phyloP scores from a whole-genome alignment of 2,888 invertebrate species.

The Imbricaverruca yamaguchii region DNA sequence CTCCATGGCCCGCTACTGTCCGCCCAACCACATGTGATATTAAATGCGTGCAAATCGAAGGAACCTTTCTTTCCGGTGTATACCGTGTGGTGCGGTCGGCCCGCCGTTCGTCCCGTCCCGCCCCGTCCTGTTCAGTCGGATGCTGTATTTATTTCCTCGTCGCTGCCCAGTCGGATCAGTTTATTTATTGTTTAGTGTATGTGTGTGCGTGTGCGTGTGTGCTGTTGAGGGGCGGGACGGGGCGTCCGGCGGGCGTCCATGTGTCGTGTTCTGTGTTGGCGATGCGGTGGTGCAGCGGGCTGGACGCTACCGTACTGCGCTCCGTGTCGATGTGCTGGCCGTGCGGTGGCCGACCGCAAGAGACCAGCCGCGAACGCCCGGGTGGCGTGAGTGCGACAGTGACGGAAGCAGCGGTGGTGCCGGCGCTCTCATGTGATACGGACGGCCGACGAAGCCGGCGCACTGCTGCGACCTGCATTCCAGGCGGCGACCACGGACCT shows the following conservation, averaged over 20 bases:
- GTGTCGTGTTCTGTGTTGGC: neutral
- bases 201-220: neutral
- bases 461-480: too few relatives aligned
- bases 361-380: neutral
- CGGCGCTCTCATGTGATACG: too few relatives aligned
- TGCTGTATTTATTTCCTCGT: neutral
- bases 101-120: neutral
- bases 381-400: neutral
- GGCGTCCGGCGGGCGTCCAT: neutral
- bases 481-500: too few relatives aligned
- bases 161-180: neutral
- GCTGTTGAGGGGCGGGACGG: neutral
- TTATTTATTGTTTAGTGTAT: neutral
- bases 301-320: neutral
- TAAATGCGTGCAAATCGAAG: neutral
- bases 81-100: neutral
- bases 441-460: too few relatives aligned
- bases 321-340: too few relatives aligned
- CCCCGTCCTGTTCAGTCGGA: neutral
- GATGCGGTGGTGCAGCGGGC: neutral
- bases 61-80: constrained; percentile 6
- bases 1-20: neutral
- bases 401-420: neutral
- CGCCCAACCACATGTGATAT: constrained; percentile 13
- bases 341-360: neutral